Conservation (phyloP, 30 jellyfish, hydroid and myxozoan genomes). For the Chrysaora quinquecirrha region DNA sequence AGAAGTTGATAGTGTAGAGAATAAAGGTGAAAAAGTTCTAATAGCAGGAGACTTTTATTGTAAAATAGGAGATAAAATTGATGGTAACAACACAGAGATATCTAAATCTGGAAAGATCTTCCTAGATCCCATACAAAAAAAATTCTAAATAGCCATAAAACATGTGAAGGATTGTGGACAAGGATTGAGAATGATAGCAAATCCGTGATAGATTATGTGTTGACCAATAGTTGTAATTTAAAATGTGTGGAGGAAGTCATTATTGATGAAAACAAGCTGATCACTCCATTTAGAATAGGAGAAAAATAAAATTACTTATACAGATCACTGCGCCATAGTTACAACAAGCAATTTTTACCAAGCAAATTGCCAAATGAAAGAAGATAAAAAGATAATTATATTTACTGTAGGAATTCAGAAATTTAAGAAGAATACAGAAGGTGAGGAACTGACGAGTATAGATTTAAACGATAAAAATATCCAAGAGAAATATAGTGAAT, state of each 20-base stretch:
- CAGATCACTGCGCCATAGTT: not conserved
- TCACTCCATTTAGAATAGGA: not conserved
- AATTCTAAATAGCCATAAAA: not conserved
- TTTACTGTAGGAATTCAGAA: not conserved
- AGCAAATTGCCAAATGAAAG: not conserved
- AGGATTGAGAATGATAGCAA: not conserved
- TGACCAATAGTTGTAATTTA: not conserved
- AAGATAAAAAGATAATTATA: no score
- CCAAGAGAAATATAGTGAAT: not conserved
- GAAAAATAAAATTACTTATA: not conserved
- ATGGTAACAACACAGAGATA: not conserved
- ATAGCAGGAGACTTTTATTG: not conserved
- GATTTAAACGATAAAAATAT: not conserved
- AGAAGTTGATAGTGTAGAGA: not conserved
- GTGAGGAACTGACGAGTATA: not conserved
- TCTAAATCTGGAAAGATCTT: not conserved
- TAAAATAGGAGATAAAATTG: not conserved
- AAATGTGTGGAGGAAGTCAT: not conserved
- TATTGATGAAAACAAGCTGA: not conserved
- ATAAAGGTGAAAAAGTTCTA: not conserved
- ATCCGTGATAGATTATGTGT: not conserved
- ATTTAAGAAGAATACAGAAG: not conserved
- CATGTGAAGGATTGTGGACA: not conserved
- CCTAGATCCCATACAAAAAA: not conserved
- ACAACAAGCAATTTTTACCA: not conserved